phyloP scores from a whole-genome alignment of 2,888 invertebrate genomes.

The Poecilus cupreus region DNA sequence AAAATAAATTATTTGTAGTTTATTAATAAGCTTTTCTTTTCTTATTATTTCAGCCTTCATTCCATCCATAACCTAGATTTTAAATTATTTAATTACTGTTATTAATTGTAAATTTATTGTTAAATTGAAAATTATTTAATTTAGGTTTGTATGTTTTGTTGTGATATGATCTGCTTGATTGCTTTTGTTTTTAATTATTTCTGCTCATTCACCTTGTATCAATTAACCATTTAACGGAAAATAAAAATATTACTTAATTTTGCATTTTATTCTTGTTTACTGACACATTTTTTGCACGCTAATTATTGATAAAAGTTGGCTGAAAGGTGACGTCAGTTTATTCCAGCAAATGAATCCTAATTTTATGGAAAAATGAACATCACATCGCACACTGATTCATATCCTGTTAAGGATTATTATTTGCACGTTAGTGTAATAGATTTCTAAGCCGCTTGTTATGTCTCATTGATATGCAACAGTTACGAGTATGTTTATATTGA shows the following conservation, averaged over 20 bases:
- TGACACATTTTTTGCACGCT: background rate
- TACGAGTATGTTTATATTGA: conserved; percentile 10
- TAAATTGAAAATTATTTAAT: background rate
- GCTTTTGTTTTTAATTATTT: background rate
- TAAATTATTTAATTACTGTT: background rate
- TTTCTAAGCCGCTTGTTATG: background rate
- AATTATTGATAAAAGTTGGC: conserved; percentile 1
- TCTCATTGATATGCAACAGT: conserved; percentile 25
- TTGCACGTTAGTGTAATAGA: background rate
- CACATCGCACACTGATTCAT: background rate
- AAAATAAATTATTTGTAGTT: too few relatives aligned
- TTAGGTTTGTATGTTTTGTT: background rate
- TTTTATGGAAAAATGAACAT: conserved; percentile 14
- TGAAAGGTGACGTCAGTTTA: conserved; percentile 3
- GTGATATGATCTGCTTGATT: background rate
- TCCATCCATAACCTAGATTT: background rate
- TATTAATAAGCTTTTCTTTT: too few relatives aligned
- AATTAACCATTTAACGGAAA: background rate
- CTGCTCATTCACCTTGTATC: conserved; percentile 5
- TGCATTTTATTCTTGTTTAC: background rate
- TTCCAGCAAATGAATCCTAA: background rate
- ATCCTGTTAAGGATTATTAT: conserved; percentile 17
- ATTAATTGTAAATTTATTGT: background rate
- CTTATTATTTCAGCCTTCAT: background rate
- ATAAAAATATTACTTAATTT: background rate